Base-by-base conservation (phyloP, 2,113 vertebrate species). In the Oxyura jamaicensis region DNA sequence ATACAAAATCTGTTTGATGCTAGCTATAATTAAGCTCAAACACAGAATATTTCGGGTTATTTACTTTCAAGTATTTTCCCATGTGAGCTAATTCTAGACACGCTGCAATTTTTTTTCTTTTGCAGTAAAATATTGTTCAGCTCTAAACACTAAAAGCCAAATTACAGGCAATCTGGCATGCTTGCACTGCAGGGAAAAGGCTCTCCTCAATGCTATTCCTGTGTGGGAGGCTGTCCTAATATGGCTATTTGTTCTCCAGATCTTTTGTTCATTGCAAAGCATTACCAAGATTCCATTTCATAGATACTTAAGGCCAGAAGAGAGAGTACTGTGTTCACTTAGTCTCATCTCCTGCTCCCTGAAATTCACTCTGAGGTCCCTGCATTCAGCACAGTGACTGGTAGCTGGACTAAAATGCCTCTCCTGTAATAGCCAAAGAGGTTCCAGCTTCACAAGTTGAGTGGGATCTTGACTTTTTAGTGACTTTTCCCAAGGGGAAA, bases 1-100 rank as follows among this genome's bases (percentile, higher is more conserved):
- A 84, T 97, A 98, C 20, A 98, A 98, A 98, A 97, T 69, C 59
- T 63, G 73, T 90, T 96, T 93, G 94, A 95, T 91, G 77, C 63
- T 95, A 91, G 69, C 86, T 93, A 69, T 88, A 90, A 89, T 48
- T 88, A 94, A 94, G 88, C 83, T 96, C 81, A 87, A 65, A 95
- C 86, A 87, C 71, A 96, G 88, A 58, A 66, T 93, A 83, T 95
- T 95, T 93, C 91, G 95, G 89, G 85, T 95, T 93, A 94, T 95
- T 87, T 75, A 79, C 68, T 92, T 96, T 97, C 96, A 94, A 93
- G 95, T 97, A 93, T 93, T 94, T 52, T 91, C 68, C 80, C 78
- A 88, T 2, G 60, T 71, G 42, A 65, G 55, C 63, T 81, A 93
- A 48, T 75, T 91, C 81, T 83, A 91, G 91, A 92, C 90, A 86